Base-by-base conservation (phyloP, 2,113 vertebrate genomes). In the Callopanchax toddi region DNA sequence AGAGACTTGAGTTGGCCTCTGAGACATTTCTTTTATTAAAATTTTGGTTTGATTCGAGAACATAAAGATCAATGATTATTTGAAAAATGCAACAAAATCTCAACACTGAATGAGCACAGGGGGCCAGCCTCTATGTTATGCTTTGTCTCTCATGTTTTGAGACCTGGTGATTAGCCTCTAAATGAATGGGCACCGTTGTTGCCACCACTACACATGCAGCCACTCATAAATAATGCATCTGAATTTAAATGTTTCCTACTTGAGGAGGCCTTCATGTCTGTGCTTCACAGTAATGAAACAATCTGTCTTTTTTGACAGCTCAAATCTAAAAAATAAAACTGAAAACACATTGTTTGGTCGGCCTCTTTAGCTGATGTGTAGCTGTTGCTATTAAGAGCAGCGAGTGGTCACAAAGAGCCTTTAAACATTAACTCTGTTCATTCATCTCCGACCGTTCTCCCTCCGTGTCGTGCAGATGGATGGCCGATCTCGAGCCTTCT, bases 401-500 rank as follows among this genome's bases (percentile, higher is more conserved):
- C 70, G 74, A 78, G 63, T 72, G 67, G 22, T 62, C 63, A 53
- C 51, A 26, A 67, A 83, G 75, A 83, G 68, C 64, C 53, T 87
- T 90, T 81, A 60, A 82, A 83, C 75, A 79, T 82, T 67, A 68
- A 57, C 67, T 40, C 18, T 74, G 73, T 74, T 82, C 78, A 91
- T 90, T 84, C 51, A 70, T 88, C 83, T 86, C 52, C 18, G 55
- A n/a, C 65, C 59, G 16, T 63, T 88, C 72, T 81, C 44, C 52
- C 64, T 79, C 65, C 36, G 61, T 79, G 45, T 87, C 74, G 67
- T 56, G 0, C 82, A 98, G 97, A 94, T 93, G 87, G 95, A 97
- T 89, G 96, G 95, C 48, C 93, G 93, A 63, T 95, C 94, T 70
- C 92, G 96, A 91, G 95, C 95, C 17, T 93, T 93, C 67, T 90